Evolutionary conservation across 2,888 invertebrate species (phyloP).

Genomic region (Ophioninae sp.): DNA sequence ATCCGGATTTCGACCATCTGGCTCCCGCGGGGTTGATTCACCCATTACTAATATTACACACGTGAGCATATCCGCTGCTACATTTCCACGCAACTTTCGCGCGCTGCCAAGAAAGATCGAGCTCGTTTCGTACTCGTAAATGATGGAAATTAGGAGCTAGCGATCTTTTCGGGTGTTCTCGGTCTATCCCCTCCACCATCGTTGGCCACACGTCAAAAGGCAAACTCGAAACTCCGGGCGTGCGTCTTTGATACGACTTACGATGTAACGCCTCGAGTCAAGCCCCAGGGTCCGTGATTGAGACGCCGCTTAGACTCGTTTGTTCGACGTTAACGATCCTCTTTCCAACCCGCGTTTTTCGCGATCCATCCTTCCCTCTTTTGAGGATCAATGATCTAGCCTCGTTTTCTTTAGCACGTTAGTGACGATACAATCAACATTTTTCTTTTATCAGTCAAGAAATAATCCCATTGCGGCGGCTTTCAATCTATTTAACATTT

Average conservation of each 20-base stretch:
- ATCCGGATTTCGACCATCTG: constrained; percentile 71
- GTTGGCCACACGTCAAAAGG: constrained; percentile 24
- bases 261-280: constrained; percentile 30
- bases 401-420: not conserved
- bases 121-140: constrained; percentile 72
- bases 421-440: not conserved
- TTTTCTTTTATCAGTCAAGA: not conserved
- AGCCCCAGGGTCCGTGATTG: constrained; percentile 55
- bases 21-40: constrained; percentile 76
- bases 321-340: constrained; percentile 54
- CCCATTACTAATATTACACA: constrained; percentile 55
- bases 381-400: not conserved
- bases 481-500: no score
- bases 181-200: constrained; percentile 24
- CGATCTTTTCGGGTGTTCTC: constrained; percentile 25
- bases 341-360: not conserved
- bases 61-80: not conserved
- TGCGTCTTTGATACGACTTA: constrained; percentile 27
- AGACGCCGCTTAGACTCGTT: constrained; percentile 50
- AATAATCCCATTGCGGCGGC: not conserved
- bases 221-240: constrained; percentile 23
- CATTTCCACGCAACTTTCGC: not conserved
- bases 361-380: not conserved
- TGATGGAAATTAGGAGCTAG: constrained; percentile 69
- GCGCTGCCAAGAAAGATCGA: constrained; percentile 3